Conservation (phyloP, 2,888 invertebrate genomes). For the Phrixothrix hirtus region DNA sequence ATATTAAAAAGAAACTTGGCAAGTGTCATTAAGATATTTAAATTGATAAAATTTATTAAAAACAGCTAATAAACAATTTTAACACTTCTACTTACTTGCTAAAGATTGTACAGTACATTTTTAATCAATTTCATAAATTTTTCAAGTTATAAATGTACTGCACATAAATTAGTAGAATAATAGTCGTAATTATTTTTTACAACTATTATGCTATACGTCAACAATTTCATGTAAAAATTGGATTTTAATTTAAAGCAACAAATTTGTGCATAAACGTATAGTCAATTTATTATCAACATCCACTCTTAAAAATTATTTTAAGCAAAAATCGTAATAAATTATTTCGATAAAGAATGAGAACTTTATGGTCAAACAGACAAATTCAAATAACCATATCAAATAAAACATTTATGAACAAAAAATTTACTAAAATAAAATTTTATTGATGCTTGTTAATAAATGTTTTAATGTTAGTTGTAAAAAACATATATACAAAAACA, state of each 20-base stretch:
- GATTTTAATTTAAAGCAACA: slow-evolving; percentile 7
- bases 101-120: slow-evolving; percentile 15
- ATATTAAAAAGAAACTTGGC: slow-evolving; percentile 1
- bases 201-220: slow-evolving; percentile 18
- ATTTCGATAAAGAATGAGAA: too few relatives aligned
- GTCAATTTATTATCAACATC: slow-evolving; percentile 4
- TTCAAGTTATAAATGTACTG: slow-evolving; percentile 16
- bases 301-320: too few relatives aligned
- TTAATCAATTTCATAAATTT: too few relatives aligned
- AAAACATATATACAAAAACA: slow-evolving; percentile 20
- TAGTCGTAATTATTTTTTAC: slow-evolving; percentile 15
- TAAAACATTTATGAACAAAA: too few relatives aligned
- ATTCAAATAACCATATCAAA: too few relatives aligned
- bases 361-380: too few relatives aligned
- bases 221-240: slow-evolving; percentile 11
- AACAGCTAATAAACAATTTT: slow-evolving; percentile 31
- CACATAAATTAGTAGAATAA: slow-evolving; percentile 17
- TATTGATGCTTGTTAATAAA: not conserved
- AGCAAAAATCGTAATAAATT: too few relatives aligned
- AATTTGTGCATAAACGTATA: slow-evolving; percentile 14
- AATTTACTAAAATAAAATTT: too few relatives aligned
- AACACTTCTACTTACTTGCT: slow-evolving; percentile 20
- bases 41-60: slow-evolving; percentile 26
- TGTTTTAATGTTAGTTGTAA: not conserved
- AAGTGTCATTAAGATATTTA: slow-evolving; percentile 1